Evolutionary conservation across 2,113 vertebrate species (phyloP), one percentile per base, ranked within the genome.

Genomic region (Setophaga petechia): DNA sequence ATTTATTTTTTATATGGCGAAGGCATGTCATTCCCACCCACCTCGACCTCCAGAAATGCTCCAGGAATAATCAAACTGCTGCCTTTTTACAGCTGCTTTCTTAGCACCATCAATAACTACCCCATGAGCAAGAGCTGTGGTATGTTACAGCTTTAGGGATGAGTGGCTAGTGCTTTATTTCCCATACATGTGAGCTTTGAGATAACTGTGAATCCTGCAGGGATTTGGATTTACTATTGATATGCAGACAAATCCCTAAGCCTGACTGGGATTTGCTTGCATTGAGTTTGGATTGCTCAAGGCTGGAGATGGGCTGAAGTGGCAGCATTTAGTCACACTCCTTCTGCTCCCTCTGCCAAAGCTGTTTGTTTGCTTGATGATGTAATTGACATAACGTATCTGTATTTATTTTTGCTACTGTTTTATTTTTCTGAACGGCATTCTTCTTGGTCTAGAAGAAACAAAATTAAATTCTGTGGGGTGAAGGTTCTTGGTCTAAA

Each of bases 151-250:
- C 62, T 89, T 74, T 62, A 75, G 25, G 58, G 66, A 62, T 20
- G 43, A 92, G 77, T 35, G 46, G 66, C 75, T 91, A 55, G 31
- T 77, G 59, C 74, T 88, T 91, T 85, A 67, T 94, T 95, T 95
- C 43, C 78, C 59, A 49, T 67, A 55, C 51, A 35, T 90, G 63
- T 91, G 87, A 93, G 91, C 87, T 94, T 79, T 87, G 78, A 91
- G 94, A 91, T 91, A 95, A 85, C 81, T 33, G 12, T 31, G 91
- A 44, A 59, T 93, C 90, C 83, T 62, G 6, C 7, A 67, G 72
- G 92, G 92, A 92, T 96, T 94, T 92, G 92, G 85, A 96, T 95
- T 95, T 97, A 95, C 44, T 80, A 59, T 90, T 91, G 94, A 91
- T 67, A 94, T 31, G 75, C 82, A 93, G 87, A 82, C 71, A 95